phyloP scores from a whole-genome alignment of 2,797 vertebrate genomes.

The Myotis planiceps region DNA sequence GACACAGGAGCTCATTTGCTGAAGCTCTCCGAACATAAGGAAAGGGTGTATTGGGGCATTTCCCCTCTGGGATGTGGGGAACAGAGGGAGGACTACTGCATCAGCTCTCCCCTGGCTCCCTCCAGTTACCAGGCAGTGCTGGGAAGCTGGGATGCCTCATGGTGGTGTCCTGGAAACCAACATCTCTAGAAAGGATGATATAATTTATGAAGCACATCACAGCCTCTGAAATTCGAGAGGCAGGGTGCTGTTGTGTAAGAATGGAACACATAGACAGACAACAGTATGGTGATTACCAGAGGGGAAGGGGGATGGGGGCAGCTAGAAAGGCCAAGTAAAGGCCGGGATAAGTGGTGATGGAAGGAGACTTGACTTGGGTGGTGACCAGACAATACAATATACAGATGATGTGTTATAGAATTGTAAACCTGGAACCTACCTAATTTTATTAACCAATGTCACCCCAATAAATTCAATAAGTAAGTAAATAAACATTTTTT shows the following conservation, averaged over 20 bases:
- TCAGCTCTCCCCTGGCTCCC: neutral
- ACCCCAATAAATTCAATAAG: neutral
- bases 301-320: neutral
- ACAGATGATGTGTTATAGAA: neutral
- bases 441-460: neutral
- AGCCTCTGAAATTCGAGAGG: neutral
- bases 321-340: neutral
- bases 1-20: neutral
- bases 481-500: neutral
- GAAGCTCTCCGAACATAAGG: conserved; percentile 39
- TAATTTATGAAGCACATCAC: neutral
- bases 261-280: neutral
- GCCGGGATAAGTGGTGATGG: neutral
- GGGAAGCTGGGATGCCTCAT: neutral
- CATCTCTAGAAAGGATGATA: neutral
- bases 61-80: neutral
- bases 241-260: neutral
- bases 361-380: neutral
- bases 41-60: neutral
- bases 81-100: neutral
- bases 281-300: neutral
- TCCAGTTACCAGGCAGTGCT: neutral
- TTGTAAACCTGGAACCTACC: neutral
- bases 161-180: neutral
- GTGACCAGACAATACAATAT: neutral